Evolutionary conservation across 2,888 invertebrate species (phyloP), one percentile per base, ranked within the genome.

Genomic region (Axea sp.): DNA sequence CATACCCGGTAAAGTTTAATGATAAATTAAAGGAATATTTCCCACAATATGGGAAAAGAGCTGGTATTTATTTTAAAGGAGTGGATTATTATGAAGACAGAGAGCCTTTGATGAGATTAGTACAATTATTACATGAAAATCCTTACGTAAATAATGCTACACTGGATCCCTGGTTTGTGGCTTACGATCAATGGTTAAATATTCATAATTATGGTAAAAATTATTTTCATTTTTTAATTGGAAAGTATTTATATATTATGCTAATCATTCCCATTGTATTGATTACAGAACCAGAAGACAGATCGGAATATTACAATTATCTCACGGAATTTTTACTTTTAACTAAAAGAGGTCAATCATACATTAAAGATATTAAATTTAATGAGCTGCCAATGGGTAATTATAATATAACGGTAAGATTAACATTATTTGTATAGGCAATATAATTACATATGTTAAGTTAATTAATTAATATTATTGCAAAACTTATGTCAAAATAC

Each of bases 291-390:
- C 79, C 84, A 6, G 85, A 82, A 11, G 79, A 83, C 65, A 81
- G 77, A 28, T 82, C 84, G 17, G 85, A 87, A 47, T 87, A 86
- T 76, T 86, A 84, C 49, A 80, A 80, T 43, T 78, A 80, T 12
- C 75, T 88, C 6, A 79, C 84, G 31, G 87, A 88, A 69, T 88
- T 82, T 75, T 77, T 88, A n/a, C 76, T 87, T 6, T 57, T 87
- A 24, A 84, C 83, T 1, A 82, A 79, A 43, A 81, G 85, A 53
- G 88, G 88, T 22, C 86, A 84, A 75, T 79, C 82, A 1, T 85
- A 84, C 30, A 81, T 88, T 17, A 86, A 86, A 57, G 87, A 88
- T 72, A 81, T 88, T 8, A 87, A 86, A 65, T 86, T 88, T 62
- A 76, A 81, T 43, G 77, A 76, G 59, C 49, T 86, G 12, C 86